A percentile compares a stretch with the other conserved stretches of the same genome.
Conservation (phyloP, 2,888 invertebrate genomes). For the Pollenia griseotomentosa region DNA sequence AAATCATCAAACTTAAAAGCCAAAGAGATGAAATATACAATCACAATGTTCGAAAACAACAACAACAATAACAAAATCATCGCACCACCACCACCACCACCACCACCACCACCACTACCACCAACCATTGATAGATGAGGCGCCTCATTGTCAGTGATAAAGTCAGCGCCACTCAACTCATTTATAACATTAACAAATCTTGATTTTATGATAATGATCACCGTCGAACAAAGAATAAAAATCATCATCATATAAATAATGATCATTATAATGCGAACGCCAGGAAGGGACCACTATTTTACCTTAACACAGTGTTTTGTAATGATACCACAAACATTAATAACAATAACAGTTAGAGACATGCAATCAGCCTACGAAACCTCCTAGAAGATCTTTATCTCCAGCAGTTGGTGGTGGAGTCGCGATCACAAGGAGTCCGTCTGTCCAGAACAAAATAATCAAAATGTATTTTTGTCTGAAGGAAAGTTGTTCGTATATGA, state of each 20-base stretch:
- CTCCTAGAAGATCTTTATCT: conserved; percentile 49
- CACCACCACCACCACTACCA: conserved; percentile 5
- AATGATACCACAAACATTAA: conserved; percentile 47
- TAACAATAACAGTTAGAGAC: conserved; percentile 57
- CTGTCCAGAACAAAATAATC: neutral
- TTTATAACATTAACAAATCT: conserved; percentile 63
- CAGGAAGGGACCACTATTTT: conserved; percentile 21
- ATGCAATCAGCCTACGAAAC: conserved; percentile 10
- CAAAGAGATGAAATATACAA: conserved; percentile 47
- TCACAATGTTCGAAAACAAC: conserved; percentile 28
- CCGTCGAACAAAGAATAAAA: conserved; percentile 14
- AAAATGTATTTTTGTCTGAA: neutral
- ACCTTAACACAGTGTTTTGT: conserved; percentile 13
- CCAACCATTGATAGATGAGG: conserved; percentile 73
- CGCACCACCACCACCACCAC: conserved; percentile 5
- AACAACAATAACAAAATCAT: conserved; percentile 18
- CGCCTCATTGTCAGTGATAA: conserved; percentile 74
- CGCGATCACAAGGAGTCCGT: conserved; percentile 4
- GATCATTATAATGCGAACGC: conserved; percentile 49
- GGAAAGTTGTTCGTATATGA: conserved; percentile 23
- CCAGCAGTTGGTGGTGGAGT: conserved; percentile 21
- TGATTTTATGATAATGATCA: conserved; percentile 56
- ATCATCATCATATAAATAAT: conserved; percentile 32
- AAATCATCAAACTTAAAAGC: conserved; percentile 16
- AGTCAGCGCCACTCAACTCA: conserved; percentile 70